These are phyloP conservation scores for Porites lobata DNA, from an alignment of 92 coral and sea anemone species.

Conservation along the genomic window DNA sequence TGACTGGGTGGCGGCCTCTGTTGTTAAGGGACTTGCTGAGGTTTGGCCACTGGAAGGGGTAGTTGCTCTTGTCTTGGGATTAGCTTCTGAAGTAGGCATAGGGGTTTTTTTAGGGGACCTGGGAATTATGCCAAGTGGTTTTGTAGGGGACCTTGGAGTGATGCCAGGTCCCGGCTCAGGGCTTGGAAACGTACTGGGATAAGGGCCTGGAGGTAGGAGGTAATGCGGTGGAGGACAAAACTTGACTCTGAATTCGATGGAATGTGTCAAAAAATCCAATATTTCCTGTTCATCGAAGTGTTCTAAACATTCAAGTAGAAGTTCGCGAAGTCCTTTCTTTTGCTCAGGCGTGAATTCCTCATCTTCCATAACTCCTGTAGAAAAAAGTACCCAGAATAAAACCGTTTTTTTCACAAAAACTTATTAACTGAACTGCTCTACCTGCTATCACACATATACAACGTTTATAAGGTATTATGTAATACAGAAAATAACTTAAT, in stretches of 20 bases:
- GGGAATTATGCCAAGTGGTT: neutral
- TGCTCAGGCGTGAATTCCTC: neutral
- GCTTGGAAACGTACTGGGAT: neutral
- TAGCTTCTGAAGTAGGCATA: neutral
- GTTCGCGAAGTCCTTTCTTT: slow-evolving; percentile 4
- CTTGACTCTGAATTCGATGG: slow-evolving; percentile 9
- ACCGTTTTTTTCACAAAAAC: neutral
- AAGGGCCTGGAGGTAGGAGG: neutral
- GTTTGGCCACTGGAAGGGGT: neutral
- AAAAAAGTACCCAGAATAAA: neutral
- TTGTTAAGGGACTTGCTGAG: too few species aligned
- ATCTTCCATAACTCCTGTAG: neutral
- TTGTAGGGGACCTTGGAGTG: neutral
- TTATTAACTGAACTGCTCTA: too few species aligned
- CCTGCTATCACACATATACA: too few species aligned
- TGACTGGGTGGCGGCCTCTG: too few species aligned
- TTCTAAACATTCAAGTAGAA: slow-evolving; percentile 5
- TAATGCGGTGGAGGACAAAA: neutral
- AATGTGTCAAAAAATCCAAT: slow-evolving; percentile 17
- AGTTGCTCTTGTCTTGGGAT: neutral
- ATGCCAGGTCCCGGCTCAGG: neutral
- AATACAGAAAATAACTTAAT: too few species aligned
- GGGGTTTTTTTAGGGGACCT: neutral
- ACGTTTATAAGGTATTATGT: too few species aligned
- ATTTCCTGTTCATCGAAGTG: slow-evolving; percentile 4